Base-by-base conservation (phyloP, 2,888 invertebrate genomes). In the Pterostichus madidus region DNA sequence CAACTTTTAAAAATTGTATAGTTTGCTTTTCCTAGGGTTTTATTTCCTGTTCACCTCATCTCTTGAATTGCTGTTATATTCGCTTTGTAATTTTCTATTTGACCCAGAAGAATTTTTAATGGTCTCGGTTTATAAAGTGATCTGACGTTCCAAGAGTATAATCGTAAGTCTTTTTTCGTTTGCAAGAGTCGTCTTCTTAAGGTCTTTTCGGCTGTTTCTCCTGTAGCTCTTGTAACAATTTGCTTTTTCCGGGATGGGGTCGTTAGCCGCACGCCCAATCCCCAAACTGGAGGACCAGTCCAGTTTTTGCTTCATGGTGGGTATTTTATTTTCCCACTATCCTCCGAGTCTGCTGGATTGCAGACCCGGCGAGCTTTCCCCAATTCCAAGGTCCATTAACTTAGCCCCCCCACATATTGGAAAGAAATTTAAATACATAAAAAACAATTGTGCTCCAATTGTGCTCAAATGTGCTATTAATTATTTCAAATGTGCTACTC, bases 61-160 rank as follows among this genome's bases (percentile, higher is more conserved):
- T 56, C 56, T 56, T 56, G 56, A 56, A 56, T 56, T 56, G 56
- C 56, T 56, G 56, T 24, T 56, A 56, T 56, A 56, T 56, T 3
- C 5, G 52, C 52, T 52, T 52, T 52, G 52, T 52, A 52, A 52
- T 52, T 52, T 1, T 52, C 52, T 52, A 52, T 52, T 52, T 52
- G 52, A 52, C 7, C 52, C 52, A 52, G 52, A 52, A 52, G 52
- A 52, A 52, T 52, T 39, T 39, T 39, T 39, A 39, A 39, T 39
- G 6, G 3, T 5, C 39, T 5, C 39, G 39, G 39, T 39, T 52
- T 52, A 52, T 5, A 52, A 52, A 52, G 52, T 52, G 52, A 52
- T 52, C 52, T 52, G n/a, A 17, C 56, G 5, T 13, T 56, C 8
- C 56, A 56, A 17, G 15, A 56, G 56, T 56, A 13, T 56, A 56